Base-by-base conservation (phyloP, 2,797 vertebrate genomes). In the Semaprochilodus insignis region DNA sequence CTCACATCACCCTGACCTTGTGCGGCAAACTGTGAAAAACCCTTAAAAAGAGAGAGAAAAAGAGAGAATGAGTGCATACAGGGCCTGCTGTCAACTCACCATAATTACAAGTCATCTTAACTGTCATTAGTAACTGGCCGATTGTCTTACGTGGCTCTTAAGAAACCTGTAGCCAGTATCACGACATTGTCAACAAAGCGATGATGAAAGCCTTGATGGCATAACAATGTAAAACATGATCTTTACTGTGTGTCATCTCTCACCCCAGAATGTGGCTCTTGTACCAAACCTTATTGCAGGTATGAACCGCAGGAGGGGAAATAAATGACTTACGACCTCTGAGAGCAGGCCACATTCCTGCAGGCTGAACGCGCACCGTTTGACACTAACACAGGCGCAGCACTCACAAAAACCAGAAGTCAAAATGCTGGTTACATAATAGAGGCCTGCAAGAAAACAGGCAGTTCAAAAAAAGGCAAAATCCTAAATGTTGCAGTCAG, bases 381-480 rank as follows among this genome's bases (percentile, higher is more conserved):
- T 81, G 54, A 83, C 77, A 72, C 67, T 60, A 62, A 71, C 54
- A 70, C 51, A 77, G 51, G 11, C 59, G 0, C 6, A 27, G 52
- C 14, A 1, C 63, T 78, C 36, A 74, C 14, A 83, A 73, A 54
- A 81, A 78, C 4, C 78, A 75, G 74, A 67, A 16, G 82, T 82
- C 70, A 80, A 65, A 73, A 6, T 23, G 65, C 66, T 40, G 72
- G 51, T 81, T 88, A 62, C 74, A 74, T 81, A 82, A 88, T 81
- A 80, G 44, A 77, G 77, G 71, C 62, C 40, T 52, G 11, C 23
- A 71, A 25, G 81, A 84, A 74, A 80, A 77, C 54, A 80, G 48
- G 62, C 83, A 27, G 19, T 52, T n/a, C n/a, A 55, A 66, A 74
- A 59, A 44, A 44, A 14, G 31, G 66, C 52, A 7, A 74, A 76